Base-by-base conservation (phyloP, 35 echinoderm and acorn worm genomes). In the Chiridota heheva region DNA sequence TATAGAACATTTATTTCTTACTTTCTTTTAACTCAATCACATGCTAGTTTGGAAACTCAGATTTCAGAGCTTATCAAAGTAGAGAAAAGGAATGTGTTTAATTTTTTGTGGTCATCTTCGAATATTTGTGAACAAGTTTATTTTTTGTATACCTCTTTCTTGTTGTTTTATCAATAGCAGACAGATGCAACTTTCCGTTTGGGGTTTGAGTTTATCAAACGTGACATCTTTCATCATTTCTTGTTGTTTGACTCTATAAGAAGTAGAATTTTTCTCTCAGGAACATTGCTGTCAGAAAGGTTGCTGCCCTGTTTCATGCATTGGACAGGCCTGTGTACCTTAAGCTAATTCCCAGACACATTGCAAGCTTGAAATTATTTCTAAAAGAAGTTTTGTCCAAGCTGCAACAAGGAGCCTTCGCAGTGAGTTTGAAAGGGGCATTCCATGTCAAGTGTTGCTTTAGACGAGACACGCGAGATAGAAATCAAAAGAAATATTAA, bases 401-500 rank as follows among this genome's bases (percentile, higher is more conserved):
- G 31, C 36, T 78, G 31, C 22, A 31, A 1, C 6, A 78, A 25
- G 74, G 46, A 4, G 74, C 48, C 27, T 78, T 80, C 64, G 76
- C 42, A 26, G 76, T 26, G 4, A 63, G 56, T 26, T 29, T 63
- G 26, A 36, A 58, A 17, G 43, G 76, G 56, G 37, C 40, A 60
- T 5, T 39, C 15, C 6, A 7, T 15, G 15, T 61, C 20, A 3
- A 15, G n/a, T 29, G 78, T 66, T 15, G 78, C 58, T 24, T 41
- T 81, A 7, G 78, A 81, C 48, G 60, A 81, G 32, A 41, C 59
- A 12, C 86, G 67, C 67, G 78, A 81, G 41, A 81, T 67, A 62
- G 56, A n/a, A 6, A 81, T 66, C 22, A 81, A 81, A 42, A 42
- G 42, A 25, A 62, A 81, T 25, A 42, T 67, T 12, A 81, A 81